A percentile compares a stretch with the other conserved stretches of the same genome.
Evolutionary conservation across 1,140 invertebrate genomes (phyloP).

Genomic region (Protaetia brevitarsis): DNA sequence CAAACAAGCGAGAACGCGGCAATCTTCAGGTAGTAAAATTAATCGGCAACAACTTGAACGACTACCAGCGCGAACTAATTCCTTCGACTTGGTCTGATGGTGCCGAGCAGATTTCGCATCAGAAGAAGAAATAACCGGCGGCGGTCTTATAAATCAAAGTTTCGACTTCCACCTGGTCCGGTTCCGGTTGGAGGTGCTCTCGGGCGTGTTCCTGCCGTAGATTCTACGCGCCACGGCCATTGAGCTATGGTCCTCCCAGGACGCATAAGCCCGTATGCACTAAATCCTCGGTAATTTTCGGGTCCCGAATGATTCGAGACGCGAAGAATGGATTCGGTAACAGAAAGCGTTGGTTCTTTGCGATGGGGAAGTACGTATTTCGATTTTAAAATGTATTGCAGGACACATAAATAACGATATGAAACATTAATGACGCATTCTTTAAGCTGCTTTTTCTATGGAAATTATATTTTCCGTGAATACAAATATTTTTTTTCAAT

Average conservation of each 20-base stretch:
- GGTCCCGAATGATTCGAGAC: neutral
- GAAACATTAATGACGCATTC: too few species aligned
- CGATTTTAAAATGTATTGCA: too few species aligned
- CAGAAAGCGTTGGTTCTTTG: neutral
- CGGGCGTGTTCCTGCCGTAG: neutral
- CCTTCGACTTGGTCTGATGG: neutral
- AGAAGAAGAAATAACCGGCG: neutral
- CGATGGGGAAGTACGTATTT: too few species aligned
- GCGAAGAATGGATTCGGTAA: neutral
- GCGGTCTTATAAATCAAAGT: conserved; percentile 22
- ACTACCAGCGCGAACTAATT: neutral
- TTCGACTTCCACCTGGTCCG: conserved; percentile 22
- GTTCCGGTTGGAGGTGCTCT: conserved; percentile 18
- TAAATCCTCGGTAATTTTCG: conserved; percentile 20
- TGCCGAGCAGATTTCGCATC: neutral
- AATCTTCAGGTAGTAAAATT: conserved; percentile 12
- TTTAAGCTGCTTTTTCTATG: too few species aligned
- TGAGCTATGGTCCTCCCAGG: conserved; percentile 20
- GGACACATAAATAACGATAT: too few species aligned
- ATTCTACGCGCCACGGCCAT: neutral
- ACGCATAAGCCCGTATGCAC: conserved; percentile 18
- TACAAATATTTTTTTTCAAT: too few species aligned
- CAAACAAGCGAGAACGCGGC: neutral
- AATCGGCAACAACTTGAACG: neutral
- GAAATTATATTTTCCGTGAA: too few species aligned